phyloP scores from a whole-genome alignment of 1,140 invertebrate species.

The Tetramorium simillimum region DNA sequence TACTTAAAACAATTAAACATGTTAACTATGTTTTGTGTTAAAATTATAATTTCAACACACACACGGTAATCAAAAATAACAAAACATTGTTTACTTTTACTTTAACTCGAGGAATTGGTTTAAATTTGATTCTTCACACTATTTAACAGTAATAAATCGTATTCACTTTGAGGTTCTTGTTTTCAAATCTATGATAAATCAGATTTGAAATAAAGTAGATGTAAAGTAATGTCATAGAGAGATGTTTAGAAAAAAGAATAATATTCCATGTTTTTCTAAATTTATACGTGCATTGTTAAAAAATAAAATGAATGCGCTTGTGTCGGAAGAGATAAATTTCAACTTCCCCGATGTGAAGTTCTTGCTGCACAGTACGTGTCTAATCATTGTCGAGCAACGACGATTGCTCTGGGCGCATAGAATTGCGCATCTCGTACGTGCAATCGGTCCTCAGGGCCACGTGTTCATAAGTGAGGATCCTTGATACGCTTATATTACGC shows the following conservation, averaged over 20 bases:
- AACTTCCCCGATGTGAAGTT: not conserved
- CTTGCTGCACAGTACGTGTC: not conserved
- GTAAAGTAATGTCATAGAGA: not conserved
- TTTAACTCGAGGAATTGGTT: too few relatives aligned
- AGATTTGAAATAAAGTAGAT: not conserved
- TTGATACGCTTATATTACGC: slow-evolving; percentile 44
- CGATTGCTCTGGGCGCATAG: not conserved
- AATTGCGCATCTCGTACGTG: slow-evolving; percentile 7
- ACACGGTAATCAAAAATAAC: too few relatives aligned
- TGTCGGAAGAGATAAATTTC: not conserved
- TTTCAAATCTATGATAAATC: not conserved
- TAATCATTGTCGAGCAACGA: not conserved
- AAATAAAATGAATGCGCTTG: not conserved
- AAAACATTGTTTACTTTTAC: too few relatives aligned
- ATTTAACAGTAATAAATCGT: not conserved
- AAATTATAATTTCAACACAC: too few relatives aligned
- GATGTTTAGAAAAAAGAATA: not conserved
- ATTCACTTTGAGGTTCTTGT: not conserved
- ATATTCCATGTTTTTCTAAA: not conserved
- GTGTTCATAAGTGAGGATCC: slow-evolving; percentile 29
- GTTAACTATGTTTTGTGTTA: too few relatives aligned
- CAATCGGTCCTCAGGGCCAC: not conserved
- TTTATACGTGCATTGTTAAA: not conserved
- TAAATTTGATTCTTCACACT: too few relatives aligned
- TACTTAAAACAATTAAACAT: too few relatives aligned